A percentile compares a stretch with the other conserved stretches of the same genome.
Conservation (phyloP, 1,140 invertebrate species). For the Thaumatotibia leucotreta region DNA sequence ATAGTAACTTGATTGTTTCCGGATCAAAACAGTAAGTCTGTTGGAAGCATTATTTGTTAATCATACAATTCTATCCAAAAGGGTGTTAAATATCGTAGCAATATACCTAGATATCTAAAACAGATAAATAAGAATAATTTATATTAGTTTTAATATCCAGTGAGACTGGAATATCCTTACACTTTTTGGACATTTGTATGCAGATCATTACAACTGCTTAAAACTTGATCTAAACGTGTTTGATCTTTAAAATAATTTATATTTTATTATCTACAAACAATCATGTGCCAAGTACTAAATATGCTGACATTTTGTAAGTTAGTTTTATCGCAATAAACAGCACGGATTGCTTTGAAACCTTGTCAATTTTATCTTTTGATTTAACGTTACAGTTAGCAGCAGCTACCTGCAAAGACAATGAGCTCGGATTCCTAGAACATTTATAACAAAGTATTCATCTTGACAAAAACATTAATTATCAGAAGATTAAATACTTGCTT, state of each 20-base stretch:
- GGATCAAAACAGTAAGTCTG: too few relatives aligned
- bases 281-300: background rate
- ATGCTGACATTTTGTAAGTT: background rate
- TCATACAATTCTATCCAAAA: background rate
- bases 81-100: background rate
- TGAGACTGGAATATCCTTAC: background rate
- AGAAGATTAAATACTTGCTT: too few relatives aligned
- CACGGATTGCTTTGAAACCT: background rate
- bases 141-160: background rate
- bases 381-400: constrained; percentile 4
- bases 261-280: background rate
- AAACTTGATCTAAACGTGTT: background rate
- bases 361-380: background rate
- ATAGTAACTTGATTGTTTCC: too few relatives aligned
- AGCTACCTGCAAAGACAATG: background rate
- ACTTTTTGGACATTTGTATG: background rate
- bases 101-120: background rate
- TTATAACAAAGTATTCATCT: too few relatives aligned
- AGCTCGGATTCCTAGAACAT: too few relatives aligned
- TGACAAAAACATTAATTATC: too few relatives aligned
- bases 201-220: background rate
- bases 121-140: background rate
- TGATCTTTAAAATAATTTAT: background rate
- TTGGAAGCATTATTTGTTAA: too few relatives aligned
- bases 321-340: background rate